Evolutionary conservation across 2,888 invertebrate genomes (phyloP).

Genomic region (Eueremaeus valkanovi): DNA sequence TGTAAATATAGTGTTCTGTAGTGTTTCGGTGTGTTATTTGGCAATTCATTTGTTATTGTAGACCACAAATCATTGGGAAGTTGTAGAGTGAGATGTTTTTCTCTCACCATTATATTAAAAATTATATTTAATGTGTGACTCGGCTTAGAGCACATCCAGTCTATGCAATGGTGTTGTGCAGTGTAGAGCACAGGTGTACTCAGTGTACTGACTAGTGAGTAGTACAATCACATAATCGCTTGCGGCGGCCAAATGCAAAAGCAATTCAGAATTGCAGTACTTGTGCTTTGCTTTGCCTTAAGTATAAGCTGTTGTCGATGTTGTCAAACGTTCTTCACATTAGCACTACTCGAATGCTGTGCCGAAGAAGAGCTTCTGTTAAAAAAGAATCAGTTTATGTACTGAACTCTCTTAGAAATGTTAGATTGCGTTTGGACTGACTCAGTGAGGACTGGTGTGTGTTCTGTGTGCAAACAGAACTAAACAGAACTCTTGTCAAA

Average conservation of each 20-base stretch:
- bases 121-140: conserved; percentile 9
- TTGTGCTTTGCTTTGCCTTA: neutral
- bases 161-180: neutral
- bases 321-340: conserved; percentile 23
- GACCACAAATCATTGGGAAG: conserved; percentile 30
- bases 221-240: conserved; percentile 19
- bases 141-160: neutral
- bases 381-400: neutral
- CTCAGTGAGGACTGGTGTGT: neutral
- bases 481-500: conserved; percentile 37
- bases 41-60: neutral
- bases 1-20: neutral
- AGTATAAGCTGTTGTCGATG: conserved; percentile 12
- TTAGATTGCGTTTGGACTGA: neutral
- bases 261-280: too few species aligned
- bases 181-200: neutral
- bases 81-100: conserved; percentile 28
- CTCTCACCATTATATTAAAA: conserved; percentile 24
- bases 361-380: conserved; percentile 23
- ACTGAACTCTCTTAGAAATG: neutral
- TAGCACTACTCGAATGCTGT: neutral
- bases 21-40: conserved; percentile 8
- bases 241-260: conserved; percentile 15
- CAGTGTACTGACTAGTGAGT: neutral
- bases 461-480: conserved; percentile 25